Evolutionary conservation across 2,797 vertebrate species (phyloP).

Genomic region (Acrossocheilus fasciatus): DNA sequence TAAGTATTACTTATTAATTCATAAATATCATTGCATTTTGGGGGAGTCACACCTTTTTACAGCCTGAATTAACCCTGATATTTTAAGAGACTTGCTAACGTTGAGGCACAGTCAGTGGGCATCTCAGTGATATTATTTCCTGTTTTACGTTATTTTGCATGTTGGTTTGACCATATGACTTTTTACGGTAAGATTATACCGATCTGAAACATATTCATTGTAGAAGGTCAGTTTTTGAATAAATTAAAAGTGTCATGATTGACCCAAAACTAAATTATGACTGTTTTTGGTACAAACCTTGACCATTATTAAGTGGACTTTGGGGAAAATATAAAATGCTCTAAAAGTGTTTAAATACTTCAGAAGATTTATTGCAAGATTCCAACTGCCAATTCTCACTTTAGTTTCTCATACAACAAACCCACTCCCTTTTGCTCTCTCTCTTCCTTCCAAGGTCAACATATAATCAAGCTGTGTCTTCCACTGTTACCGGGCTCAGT

Average conservation of each 20-base stretch:
- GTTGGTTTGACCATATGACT: background rate
- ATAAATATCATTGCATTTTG: background rate
- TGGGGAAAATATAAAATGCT: background rate
- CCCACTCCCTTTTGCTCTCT: background rate
- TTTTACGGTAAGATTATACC: background rate
- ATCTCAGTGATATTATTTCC: background rate
- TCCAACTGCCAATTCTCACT: conserved; percentile 16
- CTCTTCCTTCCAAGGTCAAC: background rate
- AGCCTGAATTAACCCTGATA: background rate
- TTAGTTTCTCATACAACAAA: conserved; percentile 24
- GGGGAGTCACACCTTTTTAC: background rate
- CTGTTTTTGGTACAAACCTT: background rate
- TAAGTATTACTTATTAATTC: too few species aligned
- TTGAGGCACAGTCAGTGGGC: background rate
- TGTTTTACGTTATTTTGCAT: background rate
- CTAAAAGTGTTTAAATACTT: background rate
- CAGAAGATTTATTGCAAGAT: conserved; percentile 1
- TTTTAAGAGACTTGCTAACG: too few species aligned
- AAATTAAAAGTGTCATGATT: background rate
- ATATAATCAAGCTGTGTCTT: conserved; percentile 24
- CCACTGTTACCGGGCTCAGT: background rate
- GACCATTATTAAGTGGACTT: background rate
- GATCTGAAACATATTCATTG: background rate
- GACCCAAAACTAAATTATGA: background rate
- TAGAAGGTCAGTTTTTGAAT: background rate